Base-by-base conservation (phyloP, 1,140 invertebrate genomes). In the Lepidurus arcticus region DNA sequence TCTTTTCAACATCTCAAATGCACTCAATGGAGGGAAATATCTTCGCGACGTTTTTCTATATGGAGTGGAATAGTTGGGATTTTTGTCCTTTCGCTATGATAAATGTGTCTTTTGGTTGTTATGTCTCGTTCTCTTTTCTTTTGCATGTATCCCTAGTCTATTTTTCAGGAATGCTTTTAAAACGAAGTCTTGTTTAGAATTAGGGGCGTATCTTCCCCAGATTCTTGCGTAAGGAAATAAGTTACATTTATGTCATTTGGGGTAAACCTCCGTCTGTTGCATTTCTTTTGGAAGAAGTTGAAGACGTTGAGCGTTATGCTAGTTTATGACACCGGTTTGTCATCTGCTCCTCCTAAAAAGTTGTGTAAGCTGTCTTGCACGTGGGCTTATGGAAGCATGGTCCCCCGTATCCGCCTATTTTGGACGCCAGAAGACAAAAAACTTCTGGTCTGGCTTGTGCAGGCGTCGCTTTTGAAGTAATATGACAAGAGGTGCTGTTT, bases 81-180 rank as follows among this genome's bases (percentile, higher is more conserved):
- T 65, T 21, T 65, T 65, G 9, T 65, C 16, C 53, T 21, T 65
- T 65, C 21, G 34, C 53, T 65, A n/a, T 65, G 53, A 65, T 65
- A 65, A 65, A 65, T 13, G 53, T 21, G 53, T 7, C 53, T n/a
- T 65, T 65, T 65, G 16, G 53, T 65, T 34, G 34, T 34, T 34
- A 34, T 34, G 34, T 34, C 21, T n/a, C 53, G 53, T 65, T 21
- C 6, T n/a, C 53, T 7, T n/a, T 13, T n/a, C 16, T 21, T 65
- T 65, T 65, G 53, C 53, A 65, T 65, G 16, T 21, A 3, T 7
- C 4, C 53, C 6, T 13, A 65, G 53, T 65, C 53, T 21, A 65
- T 65, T 65, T 65, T 65, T 65, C 53, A 65, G 53, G 53, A 65
- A 65, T 65, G 53, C 53, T 65, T 65, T 65, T 65, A 21, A 65